A percentile compares a stretch with the other conserved stretches of the same genome.
Conservation (phyloP, 2,113 vertebrate species). For the Malurus cyaneus region DNA sequence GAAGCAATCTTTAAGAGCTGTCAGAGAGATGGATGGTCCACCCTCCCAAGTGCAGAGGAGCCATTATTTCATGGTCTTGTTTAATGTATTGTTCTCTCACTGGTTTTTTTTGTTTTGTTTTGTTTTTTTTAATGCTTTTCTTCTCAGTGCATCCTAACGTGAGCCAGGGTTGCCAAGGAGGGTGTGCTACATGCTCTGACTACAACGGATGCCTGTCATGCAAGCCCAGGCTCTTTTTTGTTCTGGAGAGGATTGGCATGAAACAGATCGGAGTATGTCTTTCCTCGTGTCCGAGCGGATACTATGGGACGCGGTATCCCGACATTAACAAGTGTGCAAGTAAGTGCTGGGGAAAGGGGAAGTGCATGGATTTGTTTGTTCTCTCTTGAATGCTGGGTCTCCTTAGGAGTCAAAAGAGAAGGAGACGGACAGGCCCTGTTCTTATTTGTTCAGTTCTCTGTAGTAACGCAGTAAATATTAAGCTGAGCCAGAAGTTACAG, state of each 20-base stretch:
- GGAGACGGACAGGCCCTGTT: accelerated
- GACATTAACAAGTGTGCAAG: conserved; percentile 97
- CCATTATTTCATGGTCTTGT: not conserved
- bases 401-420: not conserved
- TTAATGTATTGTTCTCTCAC: conserved; percentile 23
- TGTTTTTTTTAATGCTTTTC: not conserved
- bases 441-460: not conserved
- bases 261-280: conserved; percentile 96
- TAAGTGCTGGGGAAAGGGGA: conserved; percentile 76
- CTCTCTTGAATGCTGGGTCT: not conserved
- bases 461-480: not conserved
- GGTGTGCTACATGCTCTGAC: conserved; percentile 96
- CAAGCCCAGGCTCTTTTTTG: conserved; percentile 96
- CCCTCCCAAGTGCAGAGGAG: not conserved
- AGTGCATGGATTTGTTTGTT: not conserved
- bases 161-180: conserved; percentile 92
- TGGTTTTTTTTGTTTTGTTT: not conserved
- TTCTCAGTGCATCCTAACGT: conserved; percentile 85
- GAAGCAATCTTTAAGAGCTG: not conserved
- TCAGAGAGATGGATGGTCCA: not conserved
- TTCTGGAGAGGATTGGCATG: conserved; percentile 97
- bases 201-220: conserved; percentile 98
- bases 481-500: not conserved
- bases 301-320: conserved; percentile 92
- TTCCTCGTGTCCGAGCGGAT: conserved; percentile 93